Base-by-base conservation (phyloP, 1,140 invertebrate species). In the Tachypleus tridentatus region DNA sequence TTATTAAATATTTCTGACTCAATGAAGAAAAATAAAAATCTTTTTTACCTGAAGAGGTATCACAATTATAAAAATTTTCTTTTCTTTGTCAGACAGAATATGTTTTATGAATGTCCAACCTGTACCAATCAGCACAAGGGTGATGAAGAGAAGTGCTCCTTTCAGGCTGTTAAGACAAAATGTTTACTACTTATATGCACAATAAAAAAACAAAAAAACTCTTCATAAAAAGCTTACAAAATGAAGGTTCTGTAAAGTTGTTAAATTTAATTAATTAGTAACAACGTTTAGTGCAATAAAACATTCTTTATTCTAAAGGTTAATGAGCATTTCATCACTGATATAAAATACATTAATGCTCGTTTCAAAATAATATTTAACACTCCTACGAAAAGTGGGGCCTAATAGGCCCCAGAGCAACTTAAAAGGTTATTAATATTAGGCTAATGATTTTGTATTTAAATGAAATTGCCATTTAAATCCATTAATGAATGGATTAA, bases 31-130 rank as follows among this genome's bases (percentile, higher is more conserved):
- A 54, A 54, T 0, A 54, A 54, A 8, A 54, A 54, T 54, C 8
- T 51, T 29, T 11, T 29, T 73, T 74, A 95, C 93, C 84, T 98
- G 96, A 52, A 99, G 78, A 7, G 96, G 95, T 73, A 99, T 93
- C 51, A 98, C 91, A 73, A 98, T 89, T 86, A 98, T 93, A 74
- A 99, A 98, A n/a, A 99, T 83, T 75, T 95, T 97, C 76, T 98
- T 97, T 72, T 99, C 97, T 69, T 92, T 87, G 69, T 97, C 93
- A 5, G 91, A 90, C 4, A 99, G 79, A 68, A 98, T 92, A 73
- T 98, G 93, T 76, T 99, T 99, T 61, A 99, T 94, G 74, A 98
- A 98, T 49, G 94, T 94, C 93, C 96, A 99, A 3, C 97, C 97
- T 51, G 96, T 96, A 52, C 97, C 97, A 69, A 99, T 92, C 7